Evolutionary conservation across 2,797 vertebrate genomes (phyloP), one percentile per base, ranked within the genome.

Genomic region (Lycodopsis pacificus): DNA sequence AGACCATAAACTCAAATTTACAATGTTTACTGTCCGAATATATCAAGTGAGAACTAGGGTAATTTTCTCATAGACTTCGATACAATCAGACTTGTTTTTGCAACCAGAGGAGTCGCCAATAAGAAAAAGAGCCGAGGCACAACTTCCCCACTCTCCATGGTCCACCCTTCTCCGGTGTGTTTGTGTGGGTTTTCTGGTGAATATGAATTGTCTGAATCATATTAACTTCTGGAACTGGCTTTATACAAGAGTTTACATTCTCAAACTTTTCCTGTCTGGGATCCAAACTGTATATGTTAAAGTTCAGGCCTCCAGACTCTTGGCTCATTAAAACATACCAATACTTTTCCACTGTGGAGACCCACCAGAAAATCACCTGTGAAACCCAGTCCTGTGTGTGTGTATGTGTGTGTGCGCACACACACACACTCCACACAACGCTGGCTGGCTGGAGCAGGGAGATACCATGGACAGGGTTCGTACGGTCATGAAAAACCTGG

Each of bases 261-360:
- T 59, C 19, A 48, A 71, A 59, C 42, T 36, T 68, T 54, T 58
- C 8, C n/a, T 42, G 10, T 56, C 42, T 38, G 27, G 6, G 30
- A 70, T 27, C 44, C 22, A 46, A 73, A 58, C 57, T 64, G 42
- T 40, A 14, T 10, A 27, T n/a, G 58, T 62, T 66, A 8, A 53
- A 49, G 36, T 70, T 65, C 30, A 59, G 53, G 4, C 25, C 30
- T 65, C 34, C 15, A 36, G 36, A 71, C 67, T 71, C 38, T 56
- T 32, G 22, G 19, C 70, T 78, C 54, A 61, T 73, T 78, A 74
- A 78, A 71, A 27, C 54, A 49, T 61, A 48, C n/a, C 10, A 4
- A 30, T 32, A 3, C 46, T 66, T 67, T 62, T 61, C 11, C 14
- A 51, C 63, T 2, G 8, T 69, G 49, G n/a, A 4, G 4, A 68